phyloP scores from a whole-genome alignment of 2,113 vertebrate genomes.

The Platanista minor region DNA sequence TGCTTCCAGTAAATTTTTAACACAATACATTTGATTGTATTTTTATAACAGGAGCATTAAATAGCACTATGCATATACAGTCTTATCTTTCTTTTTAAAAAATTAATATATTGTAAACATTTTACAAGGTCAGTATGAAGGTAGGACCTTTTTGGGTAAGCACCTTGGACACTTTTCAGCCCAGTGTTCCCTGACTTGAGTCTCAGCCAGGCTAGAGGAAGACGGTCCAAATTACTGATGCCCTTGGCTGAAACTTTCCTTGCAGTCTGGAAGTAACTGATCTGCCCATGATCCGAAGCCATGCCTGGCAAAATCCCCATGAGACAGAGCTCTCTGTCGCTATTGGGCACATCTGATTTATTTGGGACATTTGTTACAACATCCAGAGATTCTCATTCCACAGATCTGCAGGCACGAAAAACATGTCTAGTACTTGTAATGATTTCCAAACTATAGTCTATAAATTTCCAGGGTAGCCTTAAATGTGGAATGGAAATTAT shows the following conservation, averaged over 20 bases:
- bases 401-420: neutral
- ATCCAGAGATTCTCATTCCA: neutral
- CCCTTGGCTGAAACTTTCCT: neutral
- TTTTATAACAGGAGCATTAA: neutral
- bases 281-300: neutral
- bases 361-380: neutral
- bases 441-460: slow-evolving; percentile 25
- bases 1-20: neutral
- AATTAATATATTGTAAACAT: neutral
- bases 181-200: neutral
- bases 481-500: slow-evolving; percentile 11
- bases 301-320: neutral
- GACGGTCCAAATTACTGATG: neutral
- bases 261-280: neutral
- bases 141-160: neutral
- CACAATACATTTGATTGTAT: neutral
- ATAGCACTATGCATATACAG: neutral
- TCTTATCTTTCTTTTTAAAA: neutral
- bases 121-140: neutral
- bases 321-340: neutral
- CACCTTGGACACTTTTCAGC: neutral
- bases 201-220: neutral
- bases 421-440: neutral
- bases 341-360: neutral
- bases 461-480: slow-evolving; percentile 26